These are phyloP conservation scores for Alectoris magna DNA, from an alignment of 2,797 vertebrate species.

Conservation along the genomic window DNA sequence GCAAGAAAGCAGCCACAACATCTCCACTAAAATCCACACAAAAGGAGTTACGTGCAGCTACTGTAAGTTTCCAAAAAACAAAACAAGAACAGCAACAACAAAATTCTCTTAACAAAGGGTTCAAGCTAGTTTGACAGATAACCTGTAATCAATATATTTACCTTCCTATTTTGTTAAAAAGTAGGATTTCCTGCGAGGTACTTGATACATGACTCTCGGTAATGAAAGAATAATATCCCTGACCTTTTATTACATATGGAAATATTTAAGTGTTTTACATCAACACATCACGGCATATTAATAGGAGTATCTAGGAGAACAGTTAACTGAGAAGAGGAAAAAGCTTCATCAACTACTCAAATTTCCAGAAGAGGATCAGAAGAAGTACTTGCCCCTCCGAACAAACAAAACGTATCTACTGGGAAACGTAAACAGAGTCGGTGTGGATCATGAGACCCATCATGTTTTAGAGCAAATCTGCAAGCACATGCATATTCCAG, in stretches of 20 bases:
- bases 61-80: conserved; percentile 1
- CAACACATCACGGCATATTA: conserved; percentile 62
- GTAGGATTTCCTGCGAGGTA: conserved; percentile 45
- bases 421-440: conserved; percentile 52
- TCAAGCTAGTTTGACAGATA: conserved; percentile 40
- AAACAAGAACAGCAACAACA: background rate
- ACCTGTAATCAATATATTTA: conserved; percentile 60
- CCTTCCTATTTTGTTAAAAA: conserved; percentile 50
- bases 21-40: background rate
- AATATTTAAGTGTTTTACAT: conserved; percentile 75
- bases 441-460: conserved; percentile 54
- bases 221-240: conserved; percentile 72
- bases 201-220: conserved; percentile 58
- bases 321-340: conserved; percentile 47
- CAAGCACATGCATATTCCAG: conserved; percentile 42
- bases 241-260: conserved; percentile 71
- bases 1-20: background rate
- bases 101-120: background rate
- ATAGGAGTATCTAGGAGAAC: conserved; percentile 56
- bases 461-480: conserved; percentile 45
- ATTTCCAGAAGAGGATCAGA: conserved; percentile 60
- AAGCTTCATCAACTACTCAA: conserved; percentile 54
- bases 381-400: conserved; percentile 50
- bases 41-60: background rate
- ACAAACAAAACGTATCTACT: conserved; percentile 57